Evolutionary conservation across 2,113 vertebrate genomes (phyloP), one percentile per base, ranked within the genome.

Genomic region (Fulmarus glacialis): DNA sequence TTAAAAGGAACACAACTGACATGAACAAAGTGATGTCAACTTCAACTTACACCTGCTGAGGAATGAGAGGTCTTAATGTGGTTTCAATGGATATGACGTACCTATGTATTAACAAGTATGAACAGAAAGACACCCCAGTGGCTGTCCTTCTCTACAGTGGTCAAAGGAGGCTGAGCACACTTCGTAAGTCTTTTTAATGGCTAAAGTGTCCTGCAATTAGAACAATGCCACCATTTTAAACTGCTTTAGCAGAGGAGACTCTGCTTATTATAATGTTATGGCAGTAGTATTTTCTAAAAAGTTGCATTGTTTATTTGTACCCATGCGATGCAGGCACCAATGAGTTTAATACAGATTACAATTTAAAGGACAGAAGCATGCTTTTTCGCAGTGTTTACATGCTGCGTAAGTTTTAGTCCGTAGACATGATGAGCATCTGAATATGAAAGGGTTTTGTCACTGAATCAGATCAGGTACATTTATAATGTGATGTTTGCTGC

Each of bases 401-500:
- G 26, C 26, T 48, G 24, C 3, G 0, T 30, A 66, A 83, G 36
- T 45, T 71, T 81, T 56, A 60, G 63, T 60, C 43, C 18, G 5
- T 19, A 62, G 73, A 58, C 14, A 36, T 4, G 43, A 64, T 16
- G 27, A 82, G 27, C 18, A 52, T 26, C 53, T 50, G n/a, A 81
- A 78, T 47, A 47, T 8, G 40, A 18, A 43, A 62, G 14, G 10
- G 8, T 50, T 93, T 94, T 87, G 32, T 75, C 70, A 47, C n/a
- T 67, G 32, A 58, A 29, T 78, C 62, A 60, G 56, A 81, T 42
- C 74, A 78, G 34, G 24, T 56, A 32, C 18, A 42, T 55, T 38
- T 82, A 15, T 56, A 87, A 42, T 14, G 15, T 21, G 36, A 71
- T 27, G 18, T 9, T 38, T 0, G 0, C 21, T 66, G 26, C 26